Percentiles rank a stretch among this genome's conserved stretches.
Evolutionary conservation across 2,797 vertebrate genomes (phyloP).

Genomic region (Sebastes baramenuke): DNA sequence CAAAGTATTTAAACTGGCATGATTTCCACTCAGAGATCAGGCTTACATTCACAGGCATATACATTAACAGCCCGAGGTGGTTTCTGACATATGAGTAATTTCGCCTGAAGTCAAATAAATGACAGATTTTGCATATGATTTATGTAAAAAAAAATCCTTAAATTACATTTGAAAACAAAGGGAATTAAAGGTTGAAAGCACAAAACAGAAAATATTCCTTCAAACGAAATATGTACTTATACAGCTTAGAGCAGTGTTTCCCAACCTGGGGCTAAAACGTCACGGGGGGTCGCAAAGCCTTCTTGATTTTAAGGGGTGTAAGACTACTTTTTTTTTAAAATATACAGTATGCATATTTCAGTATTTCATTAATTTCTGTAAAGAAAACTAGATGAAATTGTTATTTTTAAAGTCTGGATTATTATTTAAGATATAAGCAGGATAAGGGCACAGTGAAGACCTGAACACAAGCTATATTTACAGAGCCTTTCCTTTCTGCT

Average conservation of each 20-base stretch:
- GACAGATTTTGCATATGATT: background rate
- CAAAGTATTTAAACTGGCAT: conserved; percentile 38
- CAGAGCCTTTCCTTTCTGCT: no score
- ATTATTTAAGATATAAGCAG: no score
- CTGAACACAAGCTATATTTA: no score
- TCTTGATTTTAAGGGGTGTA: no score
- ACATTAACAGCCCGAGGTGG: conserved; percentile 13
- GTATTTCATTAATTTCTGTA: no score
- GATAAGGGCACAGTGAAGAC: no score
- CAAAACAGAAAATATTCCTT: background rate
- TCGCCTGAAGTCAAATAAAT: conserved; percentile 19
- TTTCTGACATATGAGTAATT: conserved; percentile 39
- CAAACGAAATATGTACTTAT: background rate
- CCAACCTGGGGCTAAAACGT: no score
- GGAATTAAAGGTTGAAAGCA: background rate
- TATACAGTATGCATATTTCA: no score
- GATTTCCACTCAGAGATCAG: conserved; percentile 16
- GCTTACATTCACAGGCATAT: conserved; percentile 1
- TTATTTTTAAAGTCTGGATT: no score
- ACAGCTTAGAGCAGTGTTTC: background rate
- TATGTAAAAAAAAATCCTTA: conserved; percentile 7
- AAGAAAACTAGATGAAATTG: no score
- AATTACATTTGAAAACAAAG: background rate
- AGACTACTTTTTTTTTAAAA: no score
- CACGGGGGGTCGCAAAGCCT: no score